Evolutionary conservation across 2,888 invertebrate species (phyloP).

Genomic region (Melinaea marsaeus): DNA sequence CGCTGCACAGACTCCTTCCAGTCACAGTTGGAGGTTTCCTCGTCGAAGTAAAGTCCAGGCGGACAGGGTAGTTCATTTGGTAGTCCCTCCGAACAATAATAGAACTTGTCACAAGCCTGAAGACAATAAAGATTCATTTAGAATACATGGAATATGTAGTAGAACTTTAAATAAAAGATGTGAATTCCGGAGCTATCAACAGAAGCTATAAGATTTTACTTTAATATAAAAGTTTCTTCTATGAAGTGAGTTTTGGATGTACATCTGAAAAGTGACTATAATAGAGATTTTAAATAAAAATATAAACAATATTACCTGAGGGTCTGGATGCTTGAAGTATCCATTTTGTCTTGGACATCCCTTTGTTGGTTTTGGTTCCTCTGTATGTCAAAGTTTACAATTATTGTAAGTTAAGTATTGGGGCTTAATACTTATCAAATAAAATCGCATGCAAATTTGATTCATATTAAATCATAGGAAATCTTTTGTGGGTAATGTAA

Average conservation of each 20-base stretch:
- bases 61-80: conserved; percentile 83
- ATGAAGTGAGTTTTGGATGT: too few species aligned
- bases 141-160: not conserved
- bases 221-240: too few species aligned
- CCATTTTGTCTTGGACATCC: conserved; percentile 88
- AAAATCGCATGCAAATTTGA: too few species aligned
- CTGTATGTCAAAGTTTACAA: conserved; percentile 55
- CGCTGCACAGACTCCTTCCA: conserved; percentile 82
- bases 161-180: too few species aligned
- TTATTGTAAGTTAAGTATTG: too few species aligned
- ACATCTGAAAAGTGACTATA: too few species aligned
- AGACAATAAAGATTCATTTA: not conserved
- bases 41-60: conserved; percentile 86
- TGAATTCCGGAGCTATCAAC: too few species aligned
- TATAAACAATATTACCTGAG: conserved; percentile 54
- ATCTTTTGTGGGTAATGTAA: too few species aligned
- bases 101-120: conserved; percentile 85
- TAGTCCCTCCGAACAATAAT: conserved; percentile 86
- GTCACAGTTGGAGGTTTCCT: conserved; percentile 83
- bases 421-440: too few species aligned
- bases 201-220: too few species aligned
- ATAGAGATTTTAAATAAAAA: too few species aligned
- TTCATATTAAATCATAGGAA: too few species aligned
- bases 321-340: conserved; percentile 86
- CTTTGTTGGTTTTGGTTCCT: conserved; percentile 84